Percentiles rank a stretch among this genome's conserved stretches.
phyloP scores from a whole-genome alignment of 2,113 vertebrate species.

The Cottus gobio region DNA sequence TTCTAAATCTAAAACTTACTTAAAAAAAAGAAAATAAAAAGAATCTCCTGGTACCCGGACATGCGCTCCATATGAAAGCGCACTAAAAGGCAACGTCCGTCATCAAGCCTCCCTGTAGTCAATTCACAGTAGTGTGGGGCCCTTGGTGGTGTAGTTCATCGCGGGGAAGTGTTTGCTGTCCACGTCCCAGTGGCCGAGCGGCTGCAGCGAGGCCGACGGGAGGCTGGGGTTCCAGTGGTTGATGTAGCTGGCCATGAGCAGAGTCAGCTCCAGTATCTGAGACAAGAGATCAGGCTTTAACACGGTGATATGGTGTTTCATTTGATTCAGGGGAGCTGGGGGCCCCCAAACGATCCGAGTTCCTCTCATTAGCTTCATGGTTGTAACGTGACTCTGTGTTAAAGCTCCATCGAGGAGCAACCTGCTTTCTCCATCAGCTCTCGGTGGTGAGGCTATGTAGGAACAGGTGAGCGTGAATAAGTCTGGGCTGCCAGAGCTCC shows the following conservation, averaged over 20 bases:
- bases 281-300: conserved; percentile 20
- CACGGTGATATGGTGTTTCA: conserved; percentile 39
- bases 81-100: conserved; percentile 7
- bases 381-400: conserved; percentile 13
- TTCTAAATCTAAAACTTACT: conserved; percentile 50
- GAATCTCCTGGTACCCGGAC: neutral
- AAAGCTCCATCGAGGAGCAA: conserved; percentile 16
- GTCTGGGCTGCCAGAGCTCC: neutral
- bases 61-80: conserved; percentile 27
- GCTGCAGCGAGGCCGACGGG: conserved; percentile 59
- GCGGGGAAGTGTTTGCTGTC: conserved; percentile 86
- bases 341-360: conserved; percentile 8
- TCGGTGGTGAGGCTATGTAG: neutral
- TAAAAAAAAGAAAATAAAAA: conserved; percentile 21
- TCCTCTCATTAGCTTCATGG: conserved; percentile 32
- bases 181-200: conserved; percentile 79
- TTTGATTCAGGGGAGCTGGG: conserved; percentile 24
- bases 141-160: conserved; percentile 85
- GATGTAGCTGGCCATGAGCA: conserved; percentile 92
- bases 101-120: conserved; percentile 6
- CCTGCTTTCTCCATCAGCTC: conserved; percentile 51
- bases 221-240: conserved; percentile 82
- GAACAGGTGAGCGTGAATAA: conserved; percentile 13
- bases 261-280: conserved; percentile 90
- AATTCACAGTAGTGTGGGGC: conserved; percentile 88